Evolutionary conservation across 2,888 invertebrate species (phyloP), one percentile per base, ranked within the genome.

Genomic region (Dioctria linearis): DNA sequence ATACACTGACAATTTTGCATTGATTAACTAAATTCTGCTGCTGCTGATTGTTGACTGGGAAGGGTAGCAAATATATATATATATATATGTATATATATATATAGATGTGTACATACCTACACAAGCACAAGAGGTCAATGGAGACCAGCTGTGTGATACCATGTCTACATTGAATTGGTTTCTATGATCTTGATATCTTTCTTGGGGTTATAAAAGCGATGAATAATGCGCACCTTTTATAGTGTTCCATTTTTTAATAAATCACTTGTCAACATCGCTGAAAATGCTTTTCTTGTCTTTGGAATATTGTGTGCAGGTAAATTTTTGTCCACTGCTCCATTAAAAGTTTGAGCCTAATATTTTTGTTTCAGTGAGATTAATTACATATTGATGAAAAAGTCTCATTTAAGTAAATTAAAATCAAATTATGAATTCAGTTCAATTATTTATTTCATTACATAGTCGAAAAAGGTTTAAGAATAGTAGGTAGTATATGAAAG

Each of bases 131-230:
- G 57, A 59, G 73, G 73, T 73, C 73, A 73, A 11, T 40, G 9
- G 9, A 42, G 59, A 40, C 73, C 73, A 73, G 73, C 73, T 73
- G 73, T 13, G 61, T 5, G 67, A n/a, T 39, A 42, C 39, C 73
- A 13, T n/a, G 6, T 54, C 54, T 11, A 54, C 25, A 25, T n/a
- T 37, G 71, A 71, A 40, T 5, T 54, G 54, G 54, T 46, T 71
- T 54, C 57, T 73, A 2, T 59, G 73, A 73, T 57, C 59, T 57
- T 57, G 73, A 73, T 73, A 73, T 40, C 73, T 25, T 25, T 25
- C 25, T 59, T 73, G 8, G 51, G 59, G 49, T 73, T 42, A 42
- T 57, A 73, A 57, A 54, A 54, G 11, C 4, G 54, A 25, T 25
- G 54, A 54, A n/a, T 54, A n/a, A 46, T 54, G 54, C 2, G 25